Conservation (phyloP, 1,140 invertebrate genomes). For the Streblospio benedicti region DNA sequence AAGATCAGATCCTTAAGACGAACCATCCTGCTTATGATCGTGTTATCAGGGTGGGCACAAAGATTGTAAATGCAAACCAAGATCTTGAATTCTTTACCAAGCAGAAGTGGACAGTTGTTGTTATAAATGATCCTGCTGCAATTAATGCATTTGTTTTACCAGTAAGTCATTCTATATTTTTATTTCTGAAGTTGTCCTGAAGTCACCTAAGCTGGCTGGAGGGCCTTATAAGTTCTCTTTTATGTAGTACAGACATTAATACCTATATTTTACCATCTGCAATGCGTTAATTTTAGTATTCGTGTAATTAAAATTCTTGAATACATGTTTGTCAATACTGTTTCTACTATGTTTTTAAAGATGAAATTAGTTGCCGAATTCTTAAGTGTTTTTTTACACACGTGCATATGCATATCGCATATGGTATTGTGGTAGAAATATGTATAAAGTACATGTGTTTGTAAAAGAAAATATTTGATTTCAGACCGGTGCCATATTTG, state of each 20-base stretch:
- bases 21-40: slow-evolving; percentile 38
- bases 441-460: too few species aligned
- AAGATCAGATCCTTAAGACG: slow-evolving; percentile 38
- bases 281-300: not conserved
- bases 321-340: not conserved
- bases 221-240: not conserved
- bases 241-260: not conserved
- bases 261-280: not conserved
- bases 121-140: slow-evolving; percentile 45
- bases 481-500: slow-evolving; percentile 57
- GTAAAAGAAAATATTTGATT: too few species aligned
- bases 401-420: slow-evolving; percentile 2
- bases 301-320: not conserved
- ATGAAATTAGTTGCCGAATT: too few species aligned
- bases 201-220: too few species aligned
- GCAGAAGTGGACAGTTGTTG: slow-evolving; percentile 49
- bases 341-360: too few species aligned
- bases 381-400: too few species aligned
- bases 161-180: slow-evolving; percentile 35
- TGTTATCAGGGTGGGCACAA: slow-evolving; percentile 36
- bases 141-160: slow-evolving; percentile 54
- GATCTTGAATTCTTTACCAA: slow-evolving; percentile 46
- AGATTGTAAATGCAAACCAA: slow-evolving; percentile 48
- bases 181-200: too few species aligned
- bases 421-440: too few species aligned